Percentiles rank a stretch among this genome's conserved stretches.
phyloP scores from a whole-genome alignment of 2,888 invertebrate genomes.

The Rhagium mordax region DNA sequence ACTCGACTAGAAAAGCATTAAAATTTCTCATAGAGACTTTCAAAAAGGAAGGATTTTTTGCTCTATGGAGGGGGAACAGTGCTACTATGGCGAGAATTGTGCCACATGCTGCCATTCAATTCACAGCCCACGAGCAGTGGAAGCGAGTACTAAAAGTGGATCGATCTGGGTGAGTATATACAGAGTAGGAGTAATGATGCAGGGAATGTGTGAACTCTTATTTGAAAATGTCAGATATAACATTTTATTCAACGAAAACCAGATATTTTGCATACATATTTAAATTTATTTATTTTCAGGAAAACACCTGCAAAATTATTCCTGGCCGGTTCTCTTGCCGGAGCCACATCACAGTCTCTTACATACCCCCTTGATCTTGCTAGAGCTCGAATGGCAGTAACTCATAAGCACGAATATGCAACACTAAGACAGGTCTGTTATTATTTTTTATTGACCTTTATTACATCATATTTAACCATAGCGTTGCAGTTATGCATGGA shows the following conservation, averaged over 20 bases:
- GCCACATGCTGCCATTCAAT: constrained; percentile 98
- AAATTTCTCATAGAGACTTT: constrained; percentile 80
- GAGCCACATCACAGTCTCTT: constrained; percentile 92
- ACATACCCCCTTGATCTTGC: constrained; percentile 98
- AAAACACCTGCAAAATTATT: constrained; percentile 75
- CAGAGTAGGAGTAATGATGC: too few species aligned
- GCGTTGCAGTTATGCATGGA: too few species aligned
- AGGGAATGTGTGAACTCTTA: too few species aligned
- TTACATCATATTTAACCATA: too few species aligned
- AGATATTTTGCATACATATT: too few species aligned
- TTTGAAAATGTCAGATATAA: too few species aligned
- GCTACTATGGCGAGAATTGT: constrained; percentile 98
- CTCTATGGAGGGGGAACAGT: constrained; percentile 97
- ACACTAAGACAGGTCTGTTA: constrained; percentile 72
- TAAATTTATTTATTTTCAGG: constrained; percentile 49
- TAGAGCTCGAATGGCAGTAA: constrained; percentile 97
- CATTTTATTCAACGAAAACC: too few species aligned
- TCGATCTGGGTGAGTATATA: constrained; percentile 70
- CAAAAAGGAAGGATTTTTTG: constrained; percentile 83
- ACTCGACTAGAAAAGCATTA: constrained; percentile 81
- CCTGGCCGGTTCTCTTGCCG: constrained; percentile 94
- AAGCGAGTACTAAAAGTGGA: constrained; percentile 86
- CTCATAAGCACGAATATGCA: constrained; percentile 82
- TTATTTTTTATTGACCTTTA: too few species aligned
- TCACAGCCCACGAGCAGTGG: constrained; percentile 98